Evolutionary conservation across 2,113 vertebrate genomes (phyloP).

Genomic region (Hydrolagus affinis): DNA sequence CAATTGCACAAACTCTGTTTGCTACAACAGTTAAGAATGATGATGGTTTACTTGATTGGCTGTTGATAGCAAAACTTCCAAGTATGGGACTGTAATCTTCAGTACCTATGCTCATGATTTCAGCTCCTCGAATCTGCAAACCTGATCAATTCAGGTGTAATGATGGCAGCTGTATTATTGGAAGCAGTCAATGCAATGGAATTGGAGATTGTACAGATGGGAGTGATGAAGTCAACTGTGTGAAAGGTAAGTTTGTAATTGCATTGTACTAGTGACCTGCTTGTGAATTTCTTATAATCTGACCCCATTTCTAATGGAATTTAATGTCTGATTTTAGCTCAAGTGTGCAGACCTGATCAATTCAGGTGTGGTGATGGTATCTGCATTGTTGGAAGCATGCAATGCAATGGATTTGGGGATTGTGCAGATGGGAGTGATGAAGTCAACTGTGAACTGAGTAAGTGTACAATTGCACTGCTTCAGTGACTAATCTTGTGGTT

Average conservation of each 20-base stretch:
- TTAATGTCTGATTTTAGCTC: no score
- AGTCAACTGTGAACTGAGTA: not conserved
- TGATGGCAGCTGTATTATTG: slow-evolving; percentile 8
- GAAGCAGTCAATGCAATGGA: not conserved
- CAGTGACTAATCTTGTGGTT: not conserved
- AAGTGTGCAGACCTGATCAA: not conserved
- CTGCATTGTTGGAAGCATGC: not conserved
- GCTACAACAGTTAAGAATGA: no score
- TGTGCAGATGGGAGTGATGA: slow-evolving; percentile 20
- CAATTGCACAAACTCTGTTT: no score
- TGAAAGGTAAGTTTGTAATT: not conserved
- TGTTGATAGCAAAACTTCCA: no score
- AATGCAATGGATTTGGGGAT: not conserved
- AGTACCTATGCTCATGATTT: no score
- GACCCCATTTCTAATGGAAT: no score
- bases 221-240: slow-evolving; percentile 6
- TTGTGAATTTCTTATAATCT: no score
- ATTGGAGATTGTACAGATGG: not conserved
- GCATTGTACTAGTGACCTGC: not conserved
- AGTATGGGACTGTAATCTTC: no score
- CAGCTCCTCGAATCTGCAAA: not conserved
- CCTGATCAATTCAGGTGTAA: not conserved
- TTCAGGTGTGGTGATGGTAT: not conserved
- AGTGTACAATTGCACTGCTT: not conserved
- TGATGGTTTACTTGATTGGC: no score